Conservation (phyloP, 2,113 vertebrate species). For the Channa argus region DNA sequence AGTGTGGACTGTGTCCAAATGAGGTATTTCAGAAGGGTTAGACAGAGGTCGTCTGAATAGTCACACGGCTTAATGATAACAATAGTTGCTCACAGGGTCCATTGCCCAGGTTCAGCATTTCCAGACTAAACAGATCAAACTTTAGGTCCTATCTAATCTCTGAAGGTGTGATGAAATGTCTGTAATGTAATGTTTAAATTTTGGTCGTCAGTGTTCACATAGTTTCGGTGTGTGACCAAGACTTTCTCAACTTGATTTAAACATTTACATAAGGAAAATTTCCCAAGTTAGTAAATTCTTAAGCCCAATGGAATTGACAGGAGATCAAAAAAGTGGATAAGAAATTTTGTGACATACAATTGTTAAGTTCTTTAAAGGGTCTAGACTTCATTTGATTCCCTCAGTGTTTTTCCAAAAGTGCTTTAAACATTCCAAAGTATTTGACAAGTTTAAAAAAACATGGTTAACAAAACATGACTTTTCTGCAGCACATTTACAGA, state of each 20-base stretch:
- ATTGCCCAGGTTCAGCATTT: constrained; percentile 28
- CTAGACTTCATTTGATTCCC: constrained; percentile 26
- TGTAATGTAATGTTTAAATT: constrained; percentile 19
- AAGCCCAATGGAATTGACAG: background rate
- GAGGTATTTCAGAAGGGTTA: constrained; percentile 70
- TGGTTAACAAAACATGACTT: background rate
- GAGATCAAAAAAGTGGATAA: background rate
- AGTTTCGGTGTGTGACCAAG: background rate
- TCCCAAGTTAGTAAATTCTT: constrained; percentile 1
- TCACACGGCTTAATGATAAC: constrained; percentile 68
- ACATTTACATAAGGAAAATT: constrained; percentile 26
- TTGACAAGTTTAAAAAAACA: background rate
- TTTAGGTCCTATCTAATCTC: constrained; percentile 55
- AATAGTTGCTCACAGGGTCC: constrained; percentile 53
- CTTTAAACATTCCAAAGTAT: background rate
- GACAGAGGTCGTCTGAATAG: constrained; percentile 70
- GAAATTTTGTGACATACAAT: constrained; percentile 1
- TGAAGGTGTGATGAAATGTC: constrained; percentile 41
- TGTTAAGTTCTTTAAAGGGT: constrained; percentile 5
- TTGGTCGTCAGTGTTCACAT: background rate
- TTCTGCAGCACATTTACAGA: background rate
- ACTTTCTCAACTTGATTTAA: constrained; percentile 18
- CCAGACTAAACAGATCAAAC: constrained; percentile 39
- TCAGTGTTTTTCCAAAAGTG: constrained; percentile 1
- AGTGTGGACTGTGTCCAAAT: constrained; percentile 26